A percentile compares a stretch with the other conserved stretches of the same genome.
These are phyloP conservation scores for Caenorhabditis tropicalis DNA, from an alignment of 1,140 invertebrate species.

Conservation along the genomic window DNA sequence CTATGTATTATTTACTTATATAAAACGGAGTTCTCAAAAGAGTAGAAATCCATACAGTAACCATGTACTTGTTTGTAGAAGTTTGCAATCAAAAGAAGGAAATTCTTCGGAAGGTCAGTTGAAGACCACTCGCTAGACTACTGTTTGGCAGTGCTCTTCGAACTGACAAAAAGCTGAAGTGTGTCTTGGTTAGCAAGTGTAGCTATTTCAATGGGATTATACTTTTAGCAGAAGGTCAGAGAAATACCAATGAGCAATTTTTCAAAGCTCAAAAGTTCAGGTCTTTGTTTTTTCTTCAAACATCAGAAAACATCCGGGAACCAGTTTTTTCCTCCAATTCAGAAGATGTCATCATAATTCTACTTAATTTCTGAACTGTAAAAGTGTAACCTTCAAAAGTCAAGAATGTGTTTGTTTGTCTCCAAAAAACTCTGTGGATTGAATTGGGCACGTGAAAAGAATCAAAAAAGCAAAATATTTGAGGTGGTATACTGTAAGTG, in stretches of 20 bases:
- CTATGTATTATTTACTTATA: background rate
- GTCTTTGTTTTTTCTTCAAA: background rate
- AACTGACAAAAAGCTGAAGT: conserved; percentile 12
- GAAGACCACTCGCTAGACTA: background rate
- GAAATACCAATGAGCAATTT: background rate
- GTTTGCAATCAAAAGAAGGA: background rate
- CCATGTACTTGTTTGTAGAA: background rate
- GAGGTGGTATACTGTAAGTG: no score
- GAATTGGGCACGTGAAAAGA: background rate
- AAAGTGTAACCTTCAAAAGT: conserved; percentile 12
- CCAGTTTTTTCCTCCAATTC: background rate
- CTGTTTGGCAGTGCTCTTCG: background rate
- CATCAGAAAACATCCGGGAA: background rate
- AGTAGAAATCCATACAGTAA: background rate
- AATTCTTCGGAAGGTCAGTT: background rate
- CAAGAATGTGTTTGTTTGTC: background rate
- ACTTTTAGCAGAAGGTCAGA: conserved; percentile 15
- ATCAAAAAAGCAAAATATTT: background rate
- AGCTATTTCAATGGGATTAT: background rate
- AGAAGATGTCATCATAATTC: background rate
- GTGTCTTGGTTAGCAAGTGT: conserved; percentile 17
- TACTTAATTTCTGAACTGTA: background rate
- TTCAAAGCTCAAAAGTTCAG: background rate
- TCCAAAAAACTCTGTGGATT: background rate
- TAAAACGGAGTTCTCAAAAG: background rate